Percentiles rank a stretch among this genome's conserved stretches.
phyloP scores from a whole-genome alignment of 2,888 invertebrate species.

The Cephus rjabovi region DNA sequence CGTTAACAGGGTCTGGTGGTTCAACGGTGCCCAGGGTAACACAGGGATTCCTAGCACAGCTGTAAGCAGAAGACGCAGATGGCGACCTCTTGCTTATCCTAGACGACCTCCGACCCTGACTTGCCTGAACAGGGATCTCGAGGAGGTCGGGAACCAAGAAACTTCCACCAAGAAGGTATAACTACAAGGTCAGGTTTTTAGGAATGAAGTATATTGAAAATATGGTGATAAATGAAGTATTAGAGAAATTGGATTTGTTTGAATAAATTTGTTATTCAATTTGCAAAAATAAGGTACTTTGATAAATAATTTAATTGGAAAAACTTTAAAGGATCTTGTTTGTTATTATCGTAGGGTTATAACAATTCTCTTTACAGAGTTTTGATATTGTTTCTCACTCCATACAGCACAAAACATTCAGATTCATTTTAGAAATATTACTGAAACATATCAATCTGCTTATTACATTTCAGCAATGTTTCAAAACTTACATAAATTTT shows the following conservation, averaged over 20 bases:
- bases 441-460: too few relatives aligned
- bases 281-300: neutral
- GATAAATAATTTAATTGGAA: too few relatives aligned
- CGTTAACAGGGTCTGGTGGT: constrained; percentile 5
- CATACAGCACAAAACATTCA: too few relatives aligned
- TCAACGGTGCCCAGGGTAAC: constrained; percentile 4
- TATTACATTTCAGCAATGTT: too few relatives aligned
- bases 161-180: neutral
- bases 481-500: too few relatives aligned
- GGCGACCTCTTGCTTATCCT: constrained; percentile 2
- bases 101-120: constrained; percentile 7
- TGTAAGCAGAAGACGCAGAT: constrained; percentile 7
- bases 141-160: neutral
- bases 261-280: neutral
- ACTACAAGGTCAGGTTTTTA: neutral
- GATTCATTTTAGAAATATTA: too few relatives aligned
- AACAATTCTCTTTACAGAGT: neutral
- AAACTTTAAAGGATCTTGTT: neutral
- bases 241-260: neutral
- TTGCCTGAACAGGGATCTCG: neutral
- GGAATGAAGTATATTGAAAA: neutral
- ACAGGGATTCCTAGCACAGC: constrained; percentile 9
- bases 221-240: neutral
- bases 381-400: neutral
- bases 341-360: neutral